A percentile compares a stretch with the other conserved stretches of the same genome.
Conservation (phyloP, 2,888 invertebrate species). For the Brachypterus glaber region DNA sequence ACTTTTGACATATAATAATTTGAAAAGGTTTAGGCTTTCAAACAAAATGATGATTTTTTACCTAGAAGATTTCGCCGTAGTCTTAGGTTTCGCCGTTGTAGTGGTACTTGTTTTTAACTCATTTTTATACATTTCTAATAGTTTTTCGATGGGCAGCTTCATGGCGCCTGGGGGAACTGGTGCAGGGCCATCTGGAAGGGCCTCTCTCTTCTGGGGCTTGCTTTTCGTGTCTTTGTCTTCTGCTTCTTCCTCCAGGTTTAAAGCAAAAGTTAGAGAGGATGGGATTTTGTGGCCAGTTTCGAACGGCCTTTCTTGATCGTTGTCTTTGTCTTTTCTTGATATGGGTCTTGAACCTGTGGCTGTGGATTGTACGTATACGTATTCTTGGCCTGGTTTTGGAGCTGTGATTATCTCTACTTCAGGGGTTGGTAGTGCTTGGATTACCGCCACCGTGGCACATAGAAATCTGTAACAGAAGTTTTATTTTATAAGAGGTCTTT, state of each 20-base stretch:
- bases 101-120: constrained; percentile 30
- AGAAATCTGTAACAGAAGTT: constrained; percentile 29
- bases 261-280: constrained; percentile 36
- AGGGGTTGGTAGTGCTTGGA: constrained; percentile 20
- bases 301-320: constrained; percentile 41
- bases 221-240: constrained; percentile 24
- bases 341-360: constrained; percentile 34
- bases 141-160: constrained; percentile 31
- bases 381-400: constrained; percentile 57
- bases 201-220: constrained; percentile 28
- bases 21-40: constrained; percentile 10
- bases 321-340: constrained; percentile 32
- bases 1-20: too few species aligned
- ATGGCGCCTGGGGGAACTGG: constrained; percentile 39
- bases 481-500: constrained; percentile 9
- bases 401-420: constrained; percentile 53
- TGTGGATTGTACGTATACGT: constrained; percentile 50
- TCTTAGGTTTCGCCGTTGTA: constrained; percentile 28
- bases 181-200: constrained; percentile 28
- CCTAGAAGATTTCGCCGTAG: constrained; percentile 32
- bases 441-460: constrained; percentile 18
- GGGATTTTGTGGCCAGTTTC: constrained; percentile 67
- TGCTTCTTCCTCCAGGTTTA: constrained; percentile 35
- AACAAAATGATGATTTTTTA: too few species aligned
- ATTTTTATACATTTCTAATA: constrained; percentile 35